These are phyloP conservation scores for Drosophila kikkawai DNA, from an alignment of 1,140 invertebrate genomes.

Conservation along the genomic window DNA sequence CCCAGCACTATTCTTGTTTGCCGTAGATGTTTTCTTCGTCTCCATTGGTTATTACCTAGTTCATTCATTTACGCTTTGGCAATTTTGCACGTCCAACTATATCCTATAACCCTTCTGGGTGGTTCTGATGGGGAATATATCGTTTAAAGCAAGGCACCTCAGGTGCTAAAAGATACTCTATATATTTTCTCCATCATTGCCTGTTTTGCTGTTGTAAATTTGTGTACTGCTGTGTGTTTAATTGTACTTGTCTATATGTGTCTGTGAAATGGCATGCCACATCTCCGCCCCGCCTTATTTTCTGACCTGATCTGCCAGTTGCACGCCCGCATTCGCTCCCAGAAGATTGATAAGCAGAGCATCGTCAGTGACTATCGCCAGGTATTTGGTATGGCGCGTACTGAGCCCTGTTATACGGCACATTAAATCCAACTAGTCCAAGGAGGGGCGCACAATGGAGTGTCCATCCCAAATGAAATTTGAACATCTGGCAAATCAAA, in stretches of 20 bases:
- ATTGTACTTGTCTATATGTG: constrained; percentile 48
- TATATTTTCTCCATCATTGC: constrained; percentile 19
- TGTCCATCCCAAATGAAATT: constrained; percentile 5
- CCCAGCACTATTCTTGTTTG: constrained; percentile 1
- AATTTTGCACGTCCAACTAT: constrained; percentile 39
- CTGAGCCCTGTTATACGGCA: constrained; percentile 20
- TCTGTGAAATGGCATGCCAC: constrained; percentile 47
- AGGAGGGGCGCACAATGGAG: constrained; percentile 6
- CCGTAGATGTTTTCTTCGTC: constrained; percentile 18
- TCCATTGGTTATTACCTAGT: constrained; percentile 35
- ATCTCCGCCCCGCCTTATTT: constrained; percentile 11
- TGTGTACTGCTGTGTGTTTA: constrained; percentile 42
- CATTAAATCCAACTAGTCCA: constrained; percentile 11
- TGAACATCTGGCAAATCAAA: constrained; percentile 22
- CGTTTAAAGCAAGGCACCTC: background rate
- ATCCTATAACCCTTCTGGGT: background rate
- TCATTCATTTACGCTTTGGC: constrained; percentile 49
- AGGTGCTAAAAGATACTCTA: background rate
- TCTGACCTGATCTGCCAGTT: constrained; percentile 36
- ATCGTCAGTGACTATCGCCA: constrained; percentile 69
- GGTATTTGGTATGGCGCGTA: constrained; percentile 57
- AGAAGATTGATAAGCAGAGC: constrained; percentile 65
- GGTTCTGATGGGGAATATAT: constrained; percentile 14
- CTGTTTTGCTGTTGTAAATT: constrained; percentile 28
- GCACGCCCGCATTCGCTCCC: constrained; percentile 59